phyloP scores from a whole-genome alignment of 92 coral and sea anemone genomes.

The Paramuricea clavata region DNA sequence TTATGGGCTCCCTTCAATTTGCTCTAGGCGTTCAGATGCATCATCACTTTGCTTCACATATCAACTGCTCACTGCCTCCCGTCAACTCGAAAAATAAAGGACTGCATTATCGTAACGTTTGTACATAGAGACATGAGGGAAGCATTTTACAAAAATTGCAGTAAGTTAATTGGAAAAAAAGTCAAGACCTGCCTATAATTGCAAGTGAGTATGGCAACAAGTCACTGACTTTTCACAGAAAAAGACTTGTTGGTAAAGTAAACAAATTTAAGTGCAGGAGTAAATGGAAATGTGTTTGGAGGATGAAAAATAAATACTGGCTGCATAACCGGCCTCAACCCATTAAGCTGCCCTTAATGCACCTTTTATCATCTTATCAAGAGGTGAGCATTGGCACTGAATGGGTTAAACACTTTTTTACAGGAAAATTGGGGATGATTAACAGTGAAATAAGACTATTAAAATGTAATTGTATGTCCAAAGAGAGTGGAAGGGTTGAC shows the following conservation, averaged over 20 bases:
- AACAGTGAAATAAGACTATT: no score
- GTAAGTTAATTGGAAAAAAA: slow-evolving; percentile 23
- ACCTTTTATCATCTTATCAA: no score
- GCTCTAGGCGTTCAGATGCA: slow-evolving; percentile 8
- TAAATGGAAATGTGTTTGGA: slow-evolving; percentile 8
- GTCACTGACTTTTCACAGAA: slow-evolving; percentile 17
- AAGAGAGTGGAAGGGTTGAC: no score
- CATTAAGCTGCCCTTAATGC: no score
- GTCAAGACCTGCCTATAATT: slow-evolving; percentile 12
- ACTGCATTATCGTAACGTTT: slow-evolving; percentile 40
- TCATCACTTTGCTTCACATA: not conserved
- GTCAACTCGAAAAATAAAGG: slow-evolving; percentile 17
- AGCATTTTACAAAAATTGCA: not conserved
- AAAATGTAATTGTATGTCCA: no score
- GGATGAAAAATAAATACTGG: not conserved
- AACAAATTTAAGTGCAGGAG: slow-evolving; percentile 3
- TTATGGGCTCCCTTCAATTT: not conserved
- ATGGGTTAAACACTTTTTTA: no score
- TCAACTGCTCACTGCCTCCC: slow-evolving; percentile 8
- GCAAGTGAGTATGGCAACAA: slow-evolving; percentile 34
- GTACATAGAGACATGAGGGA: slow-evolving; percentile 29
- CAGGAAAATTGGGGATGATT: no score
- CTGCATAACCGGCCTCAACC: no score
- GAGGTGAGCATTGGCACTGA: no score
- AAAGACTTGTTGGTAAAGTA: not conserved